phyloP scores from a whole-genome alignment of 2,113 vertebrate species.

The Eurypyga helias region DNA sequence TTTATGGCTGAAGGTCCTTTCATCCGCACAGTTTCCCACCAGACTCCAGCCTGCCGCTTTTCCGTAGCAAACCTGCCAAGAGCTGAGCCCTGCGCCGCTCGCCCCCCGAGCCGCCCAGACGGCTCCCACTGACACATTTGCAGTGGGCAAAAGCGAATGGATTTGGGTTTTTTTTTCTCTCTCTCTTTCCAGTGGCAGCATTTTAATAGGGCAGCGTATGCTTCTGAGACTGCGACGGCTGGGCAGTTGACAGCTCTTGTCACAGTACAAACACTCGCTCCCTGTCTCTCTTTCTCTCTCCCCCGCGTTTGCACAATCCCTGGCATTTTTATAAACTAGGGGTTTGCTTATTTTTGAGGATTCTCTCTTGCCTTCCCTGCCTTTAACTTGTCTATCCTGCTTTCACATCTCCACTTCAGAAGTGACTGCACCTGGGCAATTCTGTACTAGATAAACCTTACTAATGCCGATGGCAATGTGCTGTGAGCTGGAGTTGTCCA shows the following conservation, averaged over 20 bases:
- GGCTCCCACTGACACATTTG: background rate
- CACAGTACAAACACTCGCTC: background rate
- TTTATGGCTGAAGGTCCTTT: conserved; percentile 28
- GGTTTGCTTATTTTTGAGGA: background rate
- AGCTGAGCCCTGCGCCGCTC: background rate
- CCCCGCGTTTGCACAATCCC: background rate
- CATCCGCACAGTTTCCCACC: background rate
- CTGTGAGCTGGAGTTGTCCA: background rate
- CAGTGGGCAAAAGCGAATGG: background rate
- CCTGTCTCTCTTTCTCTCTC: background rate
- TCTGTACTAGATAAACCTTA: background rate
- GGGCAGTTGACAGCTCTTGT: background rate
- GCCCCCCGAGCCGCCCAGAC: background rate
- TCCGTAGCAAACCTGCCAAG: background rate
- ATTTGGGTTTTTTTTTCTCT: background rate
- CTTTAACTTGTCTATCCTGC: background rate
- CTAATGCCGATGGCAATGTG: rapidly evolving
- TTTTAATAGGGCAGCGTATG: background rate
- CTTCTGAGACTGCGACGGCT: background rate
- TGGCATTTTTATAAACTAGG: background rate
- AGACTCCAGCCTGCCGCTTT: background rate
- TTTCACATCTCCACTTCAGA: background rate
- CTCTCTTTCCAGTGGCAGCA: background rate
- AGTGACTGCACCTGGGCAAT: rapidly evolving
- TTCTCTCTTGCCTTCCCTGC: background rate